These are phyloP conservation scores for Pristionchus entomophagus DNA, from an alignment of 2,888 invertebrate genomes.

Conservation along the genomic window DNA sequence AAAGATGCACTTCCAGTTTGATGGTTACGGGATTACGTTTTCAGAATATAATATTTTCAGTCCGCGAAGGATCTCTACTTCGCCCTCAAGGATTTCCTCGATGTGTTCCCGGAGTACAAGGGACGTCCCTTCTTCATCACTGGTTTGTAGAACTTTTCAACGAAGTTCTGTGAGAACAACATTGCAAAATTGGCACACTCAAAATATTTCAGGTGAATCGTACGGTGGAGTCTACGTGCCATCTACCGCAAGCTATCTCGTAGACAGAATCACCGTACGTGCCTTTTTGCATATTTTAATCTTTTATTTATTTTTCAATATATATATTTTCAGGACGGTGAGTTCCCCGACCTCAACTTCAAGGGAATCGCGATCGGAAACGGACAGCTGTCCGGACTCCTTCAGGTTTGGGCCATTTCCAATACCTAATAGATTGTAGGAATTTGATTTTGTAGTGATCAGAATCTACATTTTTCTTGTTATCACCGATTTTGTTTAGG, in stretches of 20 bases:
- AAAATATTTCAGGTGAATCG: conserved; percentile 56
- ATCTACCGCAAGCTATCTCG: conserved; percentile 61
- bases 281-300: neutral
- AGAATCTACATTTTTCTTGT: neutral
- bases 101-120: conserved; percentile 78
- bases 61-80: conserved; percentile 77
- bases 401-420: neutral
- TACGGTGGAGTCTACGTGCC: conserved; percentile 68
- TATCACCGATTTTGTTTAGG: conserved; percentile 50
- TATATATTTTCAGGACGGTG: conserved; percentile 50
- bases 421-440: neutral
- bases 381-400: conserved; percentile 66
- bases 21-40: too few species aligned
- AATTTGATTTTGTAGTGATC: neutral
- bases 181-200: neutral
- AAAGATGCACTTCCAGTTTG: too few species aligned
- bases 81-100: conserved; percentile 78
- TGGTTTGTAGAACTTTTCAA: conserved; percentile 30
- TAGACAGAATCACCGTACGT: conserved; percentile 65
- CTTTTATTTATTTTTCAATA: neutral
- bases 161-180: neutral
- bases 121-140: conserved; percentile 77
- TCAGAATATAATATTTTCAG: conserved; percentile 63
- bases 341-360: conserved; percentile 59
- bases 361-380: conserved; percentile 71